These are phyloP conservation scores for Listronotus oregonensis DNA, from an alignment of 1,140 invertebrate genomes.

Conservation along the genomic window DNA sequence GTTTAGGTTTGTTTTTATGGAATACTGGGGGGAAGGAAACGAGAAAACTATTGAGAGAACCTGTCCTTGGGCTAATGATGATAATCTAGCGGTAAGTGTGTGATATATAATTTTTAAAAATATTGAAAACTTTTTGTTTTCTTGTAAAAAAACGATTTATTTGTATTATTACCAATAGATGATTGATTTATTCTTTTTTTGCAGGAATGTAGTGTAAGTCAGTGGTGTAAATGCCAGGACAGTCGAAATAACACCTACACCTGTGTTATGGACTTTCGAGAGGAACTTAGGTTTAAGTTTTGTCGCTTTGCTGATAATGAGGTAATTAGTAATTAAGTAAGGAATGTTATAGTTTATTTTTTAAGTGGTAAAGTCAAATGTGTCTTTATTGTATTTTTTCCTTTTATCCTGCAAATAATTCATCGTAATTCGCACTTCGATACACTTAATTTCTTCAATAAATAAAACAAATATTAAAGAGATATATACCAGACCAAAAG, in stretches of 20 bases:
- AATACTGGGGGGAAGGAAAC: constrained; percentile 78
- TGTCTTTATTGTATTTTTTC: too few relatives aligned
- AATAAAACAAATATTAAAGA: too few relatives aligned
- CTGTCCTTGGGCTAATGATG: constrained; percentile 63
- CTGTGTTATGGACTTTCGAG: constrained; percentile 70
- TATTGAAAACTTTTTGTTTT: too few relatives aligned
- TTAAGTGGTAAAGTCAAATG: too few relatives aligned
- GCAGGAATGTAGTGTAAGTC: constrained; percentile 68
- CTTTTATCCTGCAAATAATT: too few relatives aligned
- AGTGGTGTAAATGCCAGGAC: constrained; percentile 83
- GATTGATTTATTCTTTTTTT: constrained; percentile 34
- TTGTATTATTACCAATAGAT: neutral
- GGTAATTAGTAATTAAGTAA: too few relatives aligned
- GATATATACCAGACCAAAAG: too few relatives aligned
- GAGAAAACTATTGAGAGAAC: constrained; percentile 56
- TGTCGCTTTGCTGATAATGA: constrained; percentile 76
- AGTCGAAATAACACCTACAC: constrained; percentile 81
- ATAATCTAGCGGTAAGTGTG: constrained; percentile 63
- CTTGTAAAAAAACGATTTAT: too few relatives aligned
- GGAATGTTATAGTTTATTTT: too few relatives aligned
- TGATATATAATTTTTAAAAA: too few relatives aligned
- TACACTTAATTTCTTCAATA: too few relatives aligned
- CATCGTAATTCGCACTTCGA: too few relatives aligned
- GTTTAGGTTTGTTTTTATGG: constrained; percentile 64
- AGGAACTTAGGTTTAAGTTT: constrained; percentile 68